Evolutionary conservation across 1,140 invertebrate genomes (phyloP).

Genomic region (Tenebrio molitor): DNA sequence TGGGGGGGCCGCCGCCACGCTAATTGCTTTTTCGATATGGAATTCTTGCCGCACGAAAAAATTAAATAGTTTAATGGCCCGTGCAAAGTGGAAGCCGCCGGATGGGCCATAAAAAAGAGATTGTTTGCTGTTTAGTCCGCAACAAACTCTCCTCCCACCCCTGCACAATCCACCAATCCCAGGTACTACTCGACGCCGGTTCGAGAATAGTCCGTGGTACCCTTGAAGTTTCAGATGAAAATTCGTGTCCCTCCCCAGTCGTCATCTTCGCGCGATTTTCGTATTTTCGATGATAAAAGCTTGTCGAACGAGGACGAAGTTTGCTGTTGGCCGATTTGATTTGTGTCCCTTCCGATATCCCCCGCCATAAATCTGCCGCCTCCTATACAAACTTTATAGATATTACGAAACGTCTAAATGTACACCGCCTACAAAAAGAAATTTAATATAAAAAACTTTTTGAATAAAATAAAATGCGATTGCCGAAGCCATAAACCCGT

Average conservation of each 20-base stretch:
- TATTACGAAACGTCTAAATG: slow-evolving; percentile 43
- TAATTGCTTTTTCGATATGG: slow-evolving; percentile 38
- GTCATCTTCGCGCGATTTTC: not conserved
- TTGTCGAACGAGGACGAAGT: slow-evolving; percentile 4
- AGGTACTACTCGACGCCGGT: too few species aligned
- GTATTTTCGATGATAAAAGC: not conserved
- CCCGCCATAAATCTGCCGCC: slow-evolving; percentile 29
- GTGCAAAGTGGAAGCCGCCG: too few species aligned
- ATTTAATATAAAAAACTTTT: slow-evolving; percentile 46
- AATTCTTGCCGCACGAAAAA: too few species aligned
- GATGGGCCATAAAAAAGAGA: too few species aligned
- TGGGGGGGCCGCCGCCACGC: not conserved
- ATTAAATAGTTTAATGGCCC: too few species aligned
- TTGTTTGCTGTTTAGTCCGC: too few species aligned
- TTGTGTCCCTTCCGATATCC: slow-evolving; percentile 33
- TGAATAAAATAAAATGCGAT: slow-evolving; percentile 45
- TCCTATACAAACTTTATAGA: slow-evolving; percentile 42
- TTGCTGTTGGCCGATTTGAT: slow-evolving; percentile 31
- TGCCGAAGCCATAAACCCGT: slow-evolving; percentile 31
- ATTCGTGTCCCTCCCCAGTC: too few species aligned
- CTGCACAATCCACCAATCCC: too few species aligned
- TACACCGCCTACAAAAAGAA: slow-evolving; percentile 41
- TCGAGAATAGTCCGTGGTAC: too few species aligned
- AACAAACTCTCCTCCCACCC: too few species aligned
- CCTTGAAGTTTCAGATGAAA: too few species aligned